Evolutionary conservation across 2,888 invertebrate genomes (phyloP).

Genomic region (Euphydryas editha): DNA sequence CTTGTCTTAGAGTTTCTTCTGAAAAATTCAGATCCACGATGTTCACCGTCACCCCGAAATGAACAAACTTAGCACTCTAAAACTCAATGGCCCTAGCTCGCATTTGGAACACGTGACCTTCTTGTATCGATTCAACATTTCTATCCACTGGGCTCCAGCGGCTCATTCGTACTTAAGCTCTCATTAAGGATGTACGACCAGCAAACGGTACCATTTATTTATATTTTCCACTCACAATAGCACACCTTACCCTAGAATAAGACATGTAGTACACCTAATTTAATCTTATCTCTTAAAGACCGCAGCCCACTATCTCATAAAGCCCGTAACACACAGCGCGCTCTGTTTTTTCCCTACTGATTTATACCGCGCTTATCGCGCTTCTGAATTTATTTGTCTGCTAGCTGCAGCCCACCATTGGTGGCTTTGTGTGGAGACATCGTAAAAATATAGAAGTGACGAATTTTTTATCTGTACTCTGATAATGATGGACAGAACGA

Average conservation of each 20-base stretch:
- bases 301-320: slow-evolving; percentile 34
- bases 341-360: slow-evolving; percentile 54
- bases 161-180: no score
- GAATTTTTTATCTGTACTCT: slow-evolving; percentile 1
- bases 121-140: no score
- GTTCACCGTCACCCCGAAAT: no score
- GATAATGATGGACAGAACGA: not conserved
- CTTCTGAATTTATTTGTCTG: slow-evolving; percentile 81
- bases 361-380: slow-evolving; percentile 81
- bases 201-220: no score
- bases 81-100: no score
- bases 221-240: no score
- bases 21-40: no score
- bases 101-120: no score
- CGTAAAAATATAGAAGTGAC: slow-evolving; percentile 49
- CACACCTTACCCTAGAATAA: slow-evolving; percentile 1
- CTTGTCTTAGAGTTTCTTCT: no score
- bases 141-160: no score
- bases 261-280: slow-evolving; percentile 20
- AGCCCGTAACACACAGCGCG: slow-evolving; percentile 28
- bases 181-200: no score
- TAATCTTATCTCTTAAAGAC: slow-evolving; percentile 29
- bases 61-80: no score
- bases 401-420: slow-evolving; percentile 66
- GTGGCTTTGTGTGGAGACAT: slow-evolving; percentile 51